Evolutionary conservation across 2,888 invertebrate species (phyloP).

Genomic region (Ennomos fuscantarius): DNA sequence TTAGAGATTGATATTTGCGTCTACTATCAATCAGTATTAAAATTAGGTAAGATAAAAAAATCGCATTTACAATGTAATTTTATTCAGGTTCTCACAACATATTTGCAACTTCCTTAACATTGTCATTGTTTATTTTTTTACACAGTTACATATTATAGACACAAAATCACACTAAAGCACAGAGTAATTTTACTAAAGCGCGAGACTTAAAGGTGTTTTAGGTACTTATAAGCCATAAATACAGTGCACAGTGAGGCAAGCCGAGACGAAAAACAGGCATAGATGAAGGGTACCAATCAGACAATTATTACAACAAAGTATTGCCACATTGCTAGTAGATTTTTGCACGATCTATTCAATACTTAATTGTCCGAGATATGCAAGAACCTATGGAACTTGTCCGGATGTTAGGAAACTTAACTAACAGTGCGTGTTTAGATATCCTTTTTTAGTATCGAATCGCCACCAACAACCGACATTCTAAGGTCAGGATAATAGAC

Average conservation of each 20-base stretch:
- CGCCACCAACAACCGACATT: conserved; percentile 43
- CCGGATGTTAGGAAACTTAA: conserved; percentile 28
- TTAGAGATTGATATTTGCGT: too few species aligned
- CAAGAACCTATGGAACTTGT: conserved; percentile 14
- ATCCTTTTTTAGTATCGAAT: conserved; percentile 46
- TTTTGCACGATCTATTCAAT: conserved; percentile 16
- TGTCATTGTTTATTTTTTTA: too few species aligned
- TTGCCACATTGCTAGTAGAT: conserved; percentile 12
- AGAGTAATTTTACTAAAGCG: too few species aligned
- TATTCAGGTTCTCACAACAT: too few species aligned
- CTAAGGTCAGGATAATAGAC: conserved; percentile 55
- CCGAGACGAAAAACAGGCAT: conserved; percentile 6
- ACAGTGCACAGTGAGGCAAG: conserved; percentile 4
- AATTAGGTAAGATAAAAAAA: too few species aligned
- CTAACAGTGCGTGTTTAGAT: conserved; percentile 24
- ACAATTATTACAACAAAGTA: conserved; percentile 17
- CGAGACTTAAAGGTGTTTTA: neutral
- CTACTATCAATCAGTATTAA: too few species aligned
- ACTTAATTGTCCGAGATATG: conserved; percentile 7
- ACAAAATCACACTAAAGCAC: too few species aligned
- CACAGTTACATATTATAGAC: too few species aligned
- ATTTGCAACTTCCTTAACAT: too few species aligned
- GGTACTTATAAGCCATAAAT: conserved; percentile 8
- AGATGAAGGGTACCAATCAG: conserved; percentile 16
- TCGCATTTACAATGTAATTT: too few species aligned